Percentiles rank a stretch among this genome's conserved stretches.
These are phyloP conservation scores for Drosophila arizonae DNA, from an alignment of 1,140 invertebrate genomes.

Conservation along the genomic window DNA sequence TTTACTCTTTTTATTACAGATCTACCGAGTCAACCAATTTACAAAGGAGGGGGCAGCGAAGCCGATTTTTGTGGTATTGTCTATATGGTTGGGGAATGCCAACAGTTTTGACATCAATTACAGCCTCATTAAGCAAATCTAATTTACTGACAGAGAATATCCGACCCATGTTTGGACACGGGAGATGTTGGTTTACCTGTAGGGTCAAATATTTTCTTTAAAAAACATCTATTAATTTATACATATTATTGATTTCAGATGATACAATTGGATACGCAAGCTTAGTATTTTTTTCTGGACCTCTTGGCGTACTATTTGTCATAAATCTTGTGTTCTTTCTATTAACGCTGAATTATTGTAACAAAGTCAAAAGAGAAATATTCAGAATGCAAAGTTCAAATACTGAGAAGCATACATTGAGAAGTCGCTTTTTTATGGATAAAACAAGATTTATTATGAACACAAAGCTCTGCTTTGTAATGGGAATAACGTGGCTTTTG, in stretches of 20 bases:
- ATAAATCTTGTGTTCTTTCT: constrained; percentile 87
- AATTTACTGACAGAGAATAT: constrained; percentile 79
- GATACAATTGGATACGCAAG: constrained; percentile 81
- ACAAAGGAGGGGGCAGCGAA: constrained; percentile 73
- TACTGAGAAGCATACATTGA: constrained; percentile 82
- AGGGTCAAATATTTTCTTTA: constrained; percentile 49
- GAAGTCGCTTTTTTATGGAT: constrained; percentile 85
- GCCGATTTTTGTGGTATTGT: constrained; percentile 85
- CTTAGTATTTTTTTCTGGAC: constrained; percentile 86
- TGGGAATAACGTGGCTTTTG: constrained; percentile 89
- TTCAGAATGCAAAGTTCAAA: constrained; percentile 85
- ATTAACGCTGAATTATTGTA: constrained; percentile 87
- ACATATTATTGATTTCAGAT: constrained; percentile 38
- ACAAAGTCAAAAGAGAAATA: constrained; percentile 88
- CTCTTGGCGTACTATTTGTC: constrained; percentile 85
- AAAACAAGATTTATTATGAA: constrained; percentile 88
- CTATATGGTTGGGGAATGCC: constrained; percentile 86
- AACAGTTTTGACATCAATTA: constrained; percentile 83
- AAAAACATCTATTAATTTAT: background rate
- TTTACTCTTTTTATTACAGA: constrained; percentile 17
- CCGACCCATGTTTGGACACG: constrained; percentile 84
- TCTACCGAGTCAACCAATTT: constrained; percentile 54
- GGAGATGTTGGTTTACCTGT: constrained; percentile 85
- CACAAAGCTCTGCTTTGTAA: constrained; percentile 89
- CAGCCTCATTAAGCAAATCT: constrained; percentile 83